These are phyloP conservation scores for Ctenoplectra terminalis DNA, from an alignment of 1,140 invertebrate genomes.

Conservation along the genomic window DNA sequence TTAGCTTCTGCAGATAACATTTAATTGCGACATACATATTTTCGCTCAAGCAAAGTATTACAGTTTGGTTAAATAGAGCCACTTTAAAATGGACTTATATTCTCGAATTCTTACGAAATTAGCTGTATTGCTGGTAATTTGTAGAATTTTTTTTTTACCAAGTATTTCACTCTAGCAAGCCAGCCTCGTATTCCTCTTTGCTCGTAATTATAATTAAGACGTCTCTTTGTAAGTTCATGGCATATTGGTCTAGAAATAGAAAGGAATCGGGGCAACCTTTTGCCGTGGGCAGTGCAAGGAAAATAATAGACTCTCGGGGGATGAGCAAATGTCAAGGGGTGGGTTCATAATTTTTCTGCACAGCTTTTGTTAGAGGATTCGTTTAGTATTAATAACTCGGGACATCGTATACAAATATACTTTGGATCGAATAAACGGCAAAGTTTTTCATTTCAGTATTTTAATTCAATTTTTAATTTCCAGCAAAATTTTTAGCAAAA, in stretches of 20 bases:
- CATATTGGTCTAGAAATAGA: conserved; percentile 11
- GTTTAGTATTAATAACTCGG: conserved; percentile 3
- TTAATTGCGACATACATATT: neutral
- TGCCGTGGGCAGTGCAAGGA: neutral
- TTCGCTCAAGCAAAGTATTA: neutral
- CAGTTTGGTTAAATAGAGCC: neutral
- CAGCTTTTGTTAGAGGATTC: neutral
- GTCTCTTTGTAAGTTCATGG: neutral
- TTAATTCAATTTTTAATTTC: neutral
- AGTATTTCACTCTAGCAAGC: neutral
- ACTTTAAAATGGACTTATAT: neutral
- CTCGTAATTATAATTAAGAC: neutral
- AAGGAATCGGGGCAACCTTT: conserved; percentile 36
- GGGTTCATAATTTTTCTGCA: neutral
- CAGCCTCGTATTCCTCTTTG: neutral
- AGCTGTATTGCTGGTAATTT: too few relatives aligned
- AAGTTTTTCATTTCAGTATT: neutral
- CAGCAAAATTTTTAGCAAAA: too few relatives aligned
- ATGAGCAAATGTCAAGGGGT: conserved; percentile 39
- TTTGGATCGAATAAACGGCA: too few relatives aligned
- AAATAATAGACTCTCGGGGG: conserved; percentile 15
- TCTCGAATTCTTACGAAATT: neutral
- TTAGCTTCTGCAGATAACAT: neutral
- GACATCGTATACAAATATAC: neutral
- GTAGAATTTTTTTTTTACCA: too few relatives aligned